Conservation (phyloP, 2,113 vertebrate genomes). For the Speoplatyrhinus poulsoni region DNA sequence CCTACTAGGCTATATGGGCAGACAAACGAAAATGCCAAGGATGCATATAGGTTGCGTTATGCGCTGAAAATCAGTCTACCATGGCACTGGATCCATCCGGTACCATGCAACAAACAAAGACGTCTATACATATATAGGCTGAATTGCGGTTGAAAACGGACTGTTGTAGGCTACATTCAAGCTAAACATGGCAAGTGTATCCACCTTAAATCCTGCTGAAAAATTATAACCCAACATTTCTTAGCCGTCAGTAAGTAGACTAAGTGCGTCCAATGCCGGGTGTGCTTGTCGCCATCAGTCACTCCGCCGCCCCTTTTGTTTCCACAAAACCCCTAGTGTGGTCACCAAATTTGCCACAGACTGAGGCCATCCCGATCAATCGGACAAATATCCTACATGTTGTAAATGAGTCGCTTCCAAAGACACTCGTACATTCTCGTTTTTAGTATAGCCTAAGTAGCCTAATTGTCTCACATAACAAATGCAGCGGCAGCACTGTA, state of each 20-base stretch:
- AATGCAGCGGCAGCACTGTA: slow-evolving; percentile 55
- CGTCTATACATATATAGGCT: no score
- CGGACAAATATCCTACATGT: slow-evolving; percentile 1
- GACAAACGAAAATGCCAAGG: not conserved
- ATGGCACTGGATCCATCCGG: not conserved
- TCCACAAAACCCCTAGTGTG: slow-evolving; percentile 63
- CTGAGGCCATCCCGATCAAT: slow-evolving; percentile 5
- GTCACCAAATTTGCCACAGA: slow-evolving; percentile 56
- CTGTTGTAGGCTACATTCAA: no score
- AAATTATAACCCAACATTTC: not conserved
- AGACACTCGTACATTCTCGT: not conserved
- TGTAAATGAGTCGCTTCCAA: not conserved
- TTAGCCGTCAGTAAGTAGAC: not conserved
- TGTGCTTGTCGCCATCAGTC: slow-evolving; percentile 50
- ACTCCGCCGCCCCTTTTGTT: slow-evolving; percentile 64
- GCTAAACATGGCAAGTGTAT: no score
- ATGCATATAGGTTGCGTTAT: slow-evolving; percentile 14
- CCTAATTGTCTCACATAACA: slow-evolving; percentile 25
- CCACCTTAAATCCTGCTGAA: slow-evolving; percentile 22
- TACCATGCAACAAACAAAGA: not conserved
- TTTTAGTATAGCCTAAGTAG: not conserved
- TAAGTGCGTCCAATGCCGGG: not conserved
- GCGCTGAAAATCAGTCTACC: slow-evolving; percentile 40
- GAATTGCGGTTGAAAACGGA: no score
- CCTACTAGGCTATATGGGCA: not conserved